phyloP scores from a whole-genome alignment of 2,113 vertebrate species.

The Oostethus manadensis region DNA sequence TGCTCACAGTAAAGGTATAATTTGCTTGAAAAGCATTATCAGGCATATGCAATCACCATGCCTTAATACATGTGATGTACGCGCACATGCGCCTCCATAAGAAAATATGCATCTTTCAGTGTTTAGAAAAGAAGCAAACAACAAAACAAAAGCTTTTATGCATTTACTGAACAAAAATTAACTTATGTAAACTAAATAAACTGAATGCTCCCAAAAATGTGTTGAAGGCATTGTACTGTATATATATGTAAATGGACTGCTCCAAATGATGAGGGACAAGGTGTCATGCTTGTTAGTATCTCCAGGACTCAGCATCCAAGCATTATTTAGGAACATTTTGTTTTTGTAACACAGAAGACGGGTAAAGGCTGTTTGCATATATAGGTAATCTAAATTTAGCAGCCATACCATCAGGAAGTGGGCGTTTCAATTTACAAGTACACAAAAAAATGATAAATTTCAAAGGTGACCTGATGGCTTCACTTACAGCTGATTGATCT shows the following conservation, averaged over 20 bases:
- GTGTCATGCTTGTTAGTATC: conserved; percentile 10
- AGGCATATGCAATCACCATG: too few species aligned
- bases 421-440: conserved; percentile 70
- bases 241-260: neutral
- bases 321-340: conserved; percentile 18
- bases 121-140: too few species aligned
- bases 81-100: too few species aligned
- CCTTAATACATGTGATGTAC: too few species aligned
- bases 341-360: conserved; percentile 16
- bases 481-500: conserved; percentile 75
- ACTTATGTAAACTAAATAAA: too few species aligned
- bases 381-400: conserved; percentile 71
- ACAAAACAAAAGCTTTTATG: too few species aligned
- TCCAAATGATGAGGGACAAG: neutral
- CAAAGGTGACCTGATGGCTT: conserved; percentile 77
- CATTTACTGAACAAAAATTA: too few species aligned
- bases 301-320: conserved; percentile 28
- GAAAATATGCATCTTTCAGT: too few species aligned
- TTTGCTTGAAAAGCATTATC: too few species aligned
- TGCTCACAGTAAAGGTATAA: too few species aligned
- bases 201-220: too few species aligned
- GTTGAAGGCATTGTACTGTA: too few species aligned
- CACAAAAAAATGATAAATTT: conserved; percentile 65
- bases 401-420: conserved; percentile 53
- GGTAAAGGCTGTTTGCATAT: conserved; percentile 60